phyloP scores from a whole-genome alignment of 2,113 vertebrate species.

The Dicerorhinus sumatrensis region DNA sequence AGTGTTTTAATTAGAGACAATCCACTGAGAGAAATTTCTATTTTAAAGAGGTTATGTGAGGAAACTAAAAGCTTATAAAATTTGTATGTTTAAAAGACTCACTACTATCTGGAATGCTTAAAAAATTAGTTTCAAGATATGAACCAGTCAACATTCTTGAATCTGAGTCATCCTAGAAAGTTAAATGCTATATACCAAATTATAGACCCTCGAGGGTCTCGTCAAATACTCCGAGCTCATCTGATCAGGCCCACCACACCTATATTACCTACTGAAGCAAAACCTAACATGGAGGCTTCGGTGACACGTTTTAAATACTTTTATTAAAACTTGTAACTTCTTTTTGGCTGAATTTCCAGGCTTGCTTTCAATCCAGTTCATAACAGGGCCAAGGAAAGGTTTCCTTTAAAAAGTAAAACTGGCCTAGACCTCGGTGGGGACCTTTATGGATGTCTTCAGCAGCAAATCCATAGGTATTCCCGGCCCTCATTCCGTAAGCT shows the following conservation, averaged over 20 bases:
- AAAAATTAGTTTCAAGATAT: constrained; percentile 39
- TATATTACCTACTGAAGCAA: neutral
- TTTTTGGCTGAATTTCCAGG: neutral
- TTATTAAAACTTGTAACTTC: neutral
- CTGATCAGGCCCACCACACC: neutral
- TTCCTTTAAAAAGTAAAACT: neutral
- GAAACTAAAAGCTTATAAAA: constrained; percentile 45
- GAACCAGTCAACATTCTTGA: neutral
- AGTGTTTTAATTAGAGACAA: constrained; percentile 44
- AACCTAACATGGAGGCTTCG: neutral
- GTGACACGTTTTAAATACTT: constrained; percentile 27
- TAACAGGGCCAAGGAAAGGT: neutral
- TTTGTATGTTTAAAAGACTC: neutral
- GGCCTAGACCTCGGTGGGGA: neutral
- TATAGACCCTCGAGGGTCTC: neutral
- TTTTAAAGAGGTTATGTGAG: constrained; percentile 41
- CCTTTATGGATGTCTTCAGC: neutral
- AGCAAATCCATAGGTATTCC: neutral
- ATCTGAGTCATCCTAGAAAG: neutral
- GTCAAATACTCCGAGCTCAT: neutral
- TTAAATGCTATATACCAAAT: neutral
- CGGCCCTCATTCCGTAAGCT: neutral
- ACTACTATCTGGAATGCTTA: neutral
- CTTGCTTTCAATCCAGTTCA: constrained; percentile 10
- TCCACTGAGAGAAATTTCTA: constrained; percentile 36